A percentile compares a stretch with the other conserved stretches of the same genome.
These are phyloP conservation scores for Idaea dimidiata DNA, from an alignment of 2,888 invertebrate genomes.

Conservation along the genomic window DNA sequence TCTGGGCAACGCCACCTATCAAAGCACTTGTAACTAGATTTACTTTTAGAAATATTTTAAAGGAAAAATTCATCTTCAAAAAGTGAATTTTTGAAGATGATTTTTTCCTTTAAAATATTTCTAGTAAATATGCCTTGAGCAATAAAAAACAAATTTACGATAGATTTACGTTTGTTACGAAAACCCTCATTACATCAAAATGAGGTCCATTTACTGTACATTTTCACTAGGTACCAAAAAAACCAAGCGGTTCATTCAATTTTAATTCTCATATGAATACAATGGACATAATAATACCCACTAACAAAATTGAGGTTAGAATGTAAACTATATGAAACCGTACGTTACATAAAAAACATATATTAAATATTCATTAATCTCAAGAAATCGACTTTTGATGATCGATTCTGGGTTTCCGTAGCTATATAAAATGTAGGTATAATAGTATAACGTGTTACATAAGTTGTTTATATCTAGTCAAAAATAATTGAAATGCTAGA, in stretches of 20 bases:
- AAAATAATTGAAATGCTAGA: conserved; percentile 12
- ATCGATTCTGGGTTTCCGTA: background rate
- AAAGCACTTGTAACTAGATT: background rate
- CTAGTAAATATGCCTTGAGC: too few species aligned
- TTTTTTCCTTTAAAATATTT: too few species aligned
- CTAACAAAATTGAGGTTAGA: conserved; percentile 2
- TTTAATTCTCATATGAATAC: conserved; percentile 59
- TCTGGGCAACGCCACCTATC: background rate
- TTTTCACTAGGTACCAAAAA: conserved; percentile 35
- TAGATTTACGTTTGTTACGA: background rate
- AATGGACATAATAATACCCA: conserved; percentile 34
- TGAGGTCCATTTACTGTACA: conserved; percentile 33
- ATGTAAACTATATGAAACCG: conserved; percentile 1
- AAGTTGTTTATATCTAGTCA: background rate
- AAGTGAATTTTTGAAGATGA: too few species aligned
- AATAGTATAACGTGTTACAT: background rate
- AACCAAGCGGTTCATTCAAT: conserved; percentile 41
- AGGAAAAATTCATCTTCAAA: too few species aligned
- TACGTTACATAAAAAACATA: background rate
- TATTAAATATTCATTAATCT: conserved; percentile 12
- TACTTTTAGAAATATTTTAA: too few species aligned
- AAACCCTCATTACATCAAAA: conserved; percentile 8
- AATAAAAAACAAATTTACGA: too few species aligned
- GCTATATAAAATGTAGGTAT: background rate
- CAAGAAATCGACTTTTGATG: background rate